A percentile compares a stretch with the other conserved stretches of the same genome.
phyloP scores from a whole-genome alignment of 1,140 invertebrate genomes.

The Rhizoglyphus robini region DNA sequence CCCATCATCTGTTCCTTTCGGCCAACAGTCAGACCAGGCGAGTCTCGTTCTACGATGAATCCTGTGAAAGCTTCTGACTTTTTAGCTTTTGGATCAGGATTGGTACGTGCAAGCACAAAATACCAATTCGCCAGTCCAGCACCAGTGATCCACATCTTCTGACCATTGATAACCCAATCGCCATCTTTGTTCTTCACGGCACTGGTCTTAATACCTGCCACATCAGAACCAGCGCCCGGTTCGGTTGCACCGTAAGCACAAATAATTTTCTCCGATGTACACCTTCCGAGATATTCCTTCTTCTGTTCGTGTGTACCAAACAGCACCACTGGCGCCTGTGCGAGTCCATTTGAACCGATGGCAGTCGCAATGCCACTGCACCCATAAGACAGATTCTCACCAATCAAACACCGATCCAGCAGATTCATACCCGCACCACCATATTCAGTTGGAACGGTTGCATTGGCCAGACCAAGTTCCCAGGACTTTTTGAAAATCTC shows the following conservation, averaged over 20 bases:
- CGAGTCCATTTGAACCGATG: slow-evolving; percentile 72
- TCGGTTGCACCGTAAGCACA: slow-evolving; percentile 87
- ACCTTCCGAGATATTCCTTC: slow-evolving; percentile 76
- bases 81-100: slow-evolving; percentile 79
- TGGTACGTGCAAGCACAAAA: slow-evolving; percentile 84
- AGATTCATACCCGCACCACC: slow-evolving; percentile 62
- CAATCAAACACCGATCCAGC: slow-evolving; percentile 67
- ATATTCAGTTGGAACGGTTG: slow-evolving; percentile 55
- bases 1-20: slow-evolving; percentile 95
- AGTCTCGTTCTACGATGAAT: slow-evolving; percentile 85
- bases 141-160: slow-evolving; percentile 96
- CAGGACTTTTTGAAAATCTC: slow-evolving; percentile 87
- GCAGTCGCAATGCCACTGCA: slow-evolving; percentile 88
- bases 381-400: slow-evolving; percentile 79
- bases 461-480: slow-evolving; percentile 72
- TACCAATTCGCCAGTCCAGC: slow-evolving; percentile 92
- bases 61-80: slow-evolving; percentile 85
- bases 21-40: slow-evolving; percentile 67
- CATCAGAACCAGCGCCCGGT: slow-evolving; percentile 78
- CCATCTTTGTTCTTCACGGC: slow-evolving; percentile 83
- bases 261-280: slow-evolving; percentile 47
- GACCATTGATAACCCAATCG: slow-evolving; percentile 85
- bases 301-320: slow-evolving; percentile 73
- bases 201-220: slow-evolving; percentile 69
- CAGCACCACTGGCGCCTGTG: slow-evolving; percentile 75